Evolutionary conservation across 2,797 vertebrate species (phyloP).

Genomic region (Siniperca undulata): DNA sequence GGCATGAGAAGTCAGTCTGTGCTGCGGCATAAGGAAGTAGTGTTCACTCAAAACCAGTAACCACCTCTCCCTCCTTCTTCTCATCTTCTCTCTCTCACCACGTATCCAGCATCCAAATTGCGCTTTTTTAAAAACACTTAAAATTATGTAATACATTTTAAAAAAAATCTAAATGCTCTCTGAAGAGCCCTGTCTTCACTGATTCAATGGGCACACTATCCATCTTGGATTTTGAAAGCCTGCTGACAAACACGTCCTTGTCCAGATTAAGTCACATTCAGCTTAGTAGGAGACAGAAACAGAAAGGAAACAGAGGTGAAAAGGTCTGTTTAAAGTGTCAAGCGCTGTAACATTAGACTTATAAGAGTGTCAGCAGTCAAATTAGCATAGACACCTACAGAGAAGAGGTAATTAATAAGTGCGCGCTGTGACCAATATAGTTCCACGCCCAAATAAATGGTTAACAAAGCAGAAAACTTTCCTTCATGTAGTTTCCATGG

Average conservation of each 20-base stretch:
- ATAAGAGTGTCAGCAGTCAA: conserved; percentile 1
- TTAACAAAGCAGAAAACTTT: conserved; percentile 31
- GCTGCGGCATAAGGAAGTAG: conserved; percentile 73
- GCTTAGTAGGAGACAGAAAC: conserved; percentile 11
- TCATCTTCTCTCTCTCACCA: conserved; percentile 61
- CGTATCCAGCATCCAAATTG: conserved; percentile 54
- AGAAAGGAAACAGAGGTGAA: conserved; percentile 22
- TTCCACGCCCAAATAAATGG: conserved; percentile 1
- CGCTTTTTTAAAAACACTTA: conserved; percentile 41
- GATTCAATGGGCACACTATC: conserved; percentile 35
- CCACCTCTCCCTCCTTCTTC: conserved; percentile 49
- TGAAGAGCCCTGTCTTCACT: conserved; percentile 48
- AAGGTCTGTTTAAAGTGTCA: conserved; percentile 7
- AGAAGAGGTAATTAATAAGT: conserved; percentile 18
- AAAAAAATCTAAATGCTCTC: conserved; percentile 4
- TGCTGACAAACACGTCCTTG: conserved; percentile 48
- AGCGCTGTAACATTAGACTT: conserved; percentile 3
- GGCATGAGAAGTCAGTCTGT: conserved; percentile 77
- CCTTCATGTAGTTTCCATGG: conserved; percentile 37
- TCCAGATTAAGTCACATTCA: conserved; percentile 28
- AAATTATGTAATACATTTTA: conserved; percentile 67
- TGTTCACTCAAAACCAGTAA: conserved; percentile 67
- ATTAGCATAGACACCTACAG: conserved; percentile 4
- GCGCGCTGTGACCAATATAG: conserved; percentile 32
- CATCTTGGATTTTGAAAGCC: conserved; percentile 40